Conservation (phyloP, 1,140 invertebrate species). For the Daktulosphaira vitifoliae region DNA sequence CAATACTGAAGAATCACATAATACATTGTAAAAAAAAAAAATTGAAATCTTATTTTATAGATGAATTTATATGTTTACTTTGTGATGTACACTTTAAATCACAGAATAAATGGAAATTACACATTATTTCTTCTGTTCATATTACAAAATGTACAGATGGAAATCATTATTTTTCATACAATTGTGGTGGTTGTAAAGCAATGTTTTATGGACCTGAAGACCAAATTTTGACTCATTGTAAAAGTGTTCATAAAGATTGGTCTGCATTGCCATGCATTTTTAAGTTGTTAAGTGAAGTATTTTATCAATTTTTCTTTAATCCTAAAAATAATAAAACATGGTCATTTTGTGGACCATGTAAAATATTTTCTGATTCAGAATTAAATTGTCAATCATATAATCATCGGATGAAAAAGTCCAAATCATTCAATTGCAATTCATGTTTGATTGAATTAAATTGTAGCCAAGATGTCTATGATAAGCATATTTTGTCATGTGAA, state of each 20-base stretch:
- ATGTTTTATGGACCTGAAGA: slow-evolving; percentile 18
- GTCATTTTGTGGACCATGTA: slow-evolving; percentile 8
- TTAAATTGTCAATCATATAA: neutral
- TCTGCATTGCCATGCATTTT: slow-evolving; percentile 8
- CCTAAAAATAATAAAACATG: neutral
- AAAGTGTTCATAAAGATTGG: slow-evolving; percentile 5
- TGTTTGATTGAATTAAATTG: slow-evolving; percentile 18
- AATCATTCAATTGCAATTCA: slow-evolving; percentile 7
- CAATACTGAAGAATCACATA: neutral
- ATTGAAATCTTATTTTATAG: neutral
- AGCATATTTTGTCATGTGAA: slow-evolving; percentile 15
- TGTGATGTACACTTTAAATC: neutral
- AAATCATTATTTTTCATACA: slow-evolving; percentile 15
- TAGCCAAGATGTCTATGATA: slow-evolving; percentile 14
- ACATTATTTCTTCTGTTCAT: neutral
- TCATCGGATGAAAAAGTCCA: neutral
- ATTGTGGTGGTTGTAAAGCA: slow-evolving; percentile 22
- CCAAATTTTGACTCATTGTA: slow-evolving; percentile 10
- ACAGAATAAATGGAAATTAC: neutral
- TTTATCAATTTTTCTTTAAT: neutral
- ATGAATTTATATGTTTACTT: neutral
- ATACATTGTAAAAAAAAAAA: neutral
- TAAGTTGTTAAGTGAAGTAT: slow-evolving; percentile 6
- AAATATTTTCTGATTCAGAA: neutral
- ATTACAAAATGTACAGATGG: neutral